phyloP scores from a whole-genome alignment of 2,888 invertebrate species.

The Zonitis immaculata region DNA sequence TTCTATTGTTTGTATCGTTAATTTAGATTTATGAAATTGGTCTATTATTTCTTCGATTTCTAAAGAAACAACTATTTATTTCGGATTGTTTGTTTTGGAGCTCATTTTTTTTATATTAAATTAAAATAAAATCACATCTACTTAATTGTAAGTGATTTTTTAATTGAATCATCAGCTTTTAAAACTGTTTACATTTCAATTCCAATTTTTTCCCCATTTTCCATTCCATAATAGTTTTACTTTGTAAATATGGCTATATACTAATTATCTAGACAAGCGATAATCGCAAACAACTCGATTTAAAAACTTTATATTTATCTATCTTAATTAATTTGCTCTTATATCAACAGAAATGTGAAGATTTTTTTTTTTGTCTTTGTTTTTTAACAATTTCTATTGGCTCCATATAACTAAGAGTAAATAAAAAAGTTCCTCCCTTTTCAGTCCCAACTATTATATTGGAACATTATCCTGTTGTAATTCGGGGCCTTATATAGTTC shows the following conservation, averaged over 20 bases:
- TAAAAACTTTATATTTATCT: not conserved
- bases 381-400: too few species aligned
- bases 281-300: not conserved
- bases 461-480: slow-evolving; percentile 16
- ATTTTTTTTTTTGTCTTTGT: not conserved
- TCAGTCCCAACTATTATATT: not conserved
- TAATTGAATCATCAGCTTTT: too few species aligned
- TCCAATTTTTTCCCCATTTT: too few species aligned
- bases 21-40: not conserved
- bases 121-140: too few species aligned
- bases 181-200: too few species aligned
- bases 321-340: not conserved
- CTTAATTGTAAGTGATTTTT: too few species aligned
- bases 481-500: slow-evolving; percentile 11
- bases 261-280: not conserved
- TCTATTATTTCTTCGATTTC: not conserved
- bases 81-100: too few species aligned
- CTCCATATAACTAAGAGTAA: too few species aligned
- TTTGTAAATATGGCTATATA: not conserved
- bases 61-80: not conserved
- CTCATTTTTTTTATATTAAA: too few species aligned
- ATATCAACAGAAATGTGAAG: not conserved
- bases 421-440: not conserved
- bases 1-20: not conserved
- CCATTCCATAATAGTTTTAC: too few species aligned